Evolutionary conservation across 2,113 vertebrate genomes (phyloP).

Genomic region (Chunga burmeisteri): DNA sequence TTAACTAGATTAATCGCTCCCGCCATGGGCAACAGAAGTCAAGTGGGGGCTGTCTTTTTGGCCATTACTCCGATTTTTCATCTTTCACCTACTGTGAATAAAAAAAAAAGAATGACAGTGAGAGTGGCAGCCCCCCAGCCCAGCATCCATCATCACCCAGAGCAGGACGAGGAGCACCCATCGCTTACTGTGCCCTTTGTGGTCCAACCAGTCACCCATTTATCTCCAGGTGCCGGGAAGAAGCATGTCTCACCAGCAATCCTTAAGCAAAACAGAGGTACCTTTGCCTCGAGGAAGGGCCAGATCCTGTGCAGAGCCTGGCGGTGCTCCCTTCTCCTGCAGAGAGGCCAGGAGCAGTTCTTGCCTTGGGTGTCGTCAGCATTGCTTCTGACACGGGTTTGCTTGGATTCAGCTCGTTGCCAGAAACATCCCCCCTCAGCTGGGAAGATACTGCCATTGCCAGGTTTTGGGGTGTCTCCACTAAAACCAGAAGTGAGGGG

Average conservation of each 20-base stretch:
- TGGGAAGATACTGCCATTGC: background rate
- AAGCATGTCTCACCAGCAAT: background rate
- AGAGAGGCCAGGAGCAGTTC: background rate
- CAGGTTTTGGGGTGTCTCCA: background rate
- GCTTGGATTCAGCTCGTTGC: too few relatives aligned
- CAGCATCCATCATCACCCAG: background rate
- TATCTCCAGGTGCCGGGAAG: background rate
- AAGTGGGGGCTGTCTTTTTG: background rate
- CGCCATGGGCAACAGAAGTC: background rate
- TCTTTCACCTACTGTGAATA: background rate
- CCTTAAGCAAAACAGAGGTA: background rate
- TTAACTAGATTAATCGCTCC: background rate
- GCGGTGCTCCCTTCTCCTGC: background rate
- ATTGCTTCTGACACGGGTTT: background rate
- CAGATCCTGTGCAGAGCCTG: background rate
- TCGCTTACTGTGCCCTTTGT: slow-evolving; percentile 28
- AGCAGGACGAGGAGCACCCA: background rate
- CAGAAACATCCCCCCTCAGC: background rate
- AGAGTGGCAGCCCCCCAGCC: background rate
- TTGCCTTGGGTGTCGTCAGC: background rate
- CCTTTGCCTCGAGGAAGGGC: background rate
- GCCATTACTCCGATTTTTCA: background rate
- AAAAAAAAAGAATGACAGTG: background rate
- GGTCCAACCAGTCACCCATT: background rate
- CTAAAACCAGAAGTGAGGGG: background rate